Conservation (phyloP, 2,797 vertebrate genomes). For the Galagoides demidoff region DNA sequence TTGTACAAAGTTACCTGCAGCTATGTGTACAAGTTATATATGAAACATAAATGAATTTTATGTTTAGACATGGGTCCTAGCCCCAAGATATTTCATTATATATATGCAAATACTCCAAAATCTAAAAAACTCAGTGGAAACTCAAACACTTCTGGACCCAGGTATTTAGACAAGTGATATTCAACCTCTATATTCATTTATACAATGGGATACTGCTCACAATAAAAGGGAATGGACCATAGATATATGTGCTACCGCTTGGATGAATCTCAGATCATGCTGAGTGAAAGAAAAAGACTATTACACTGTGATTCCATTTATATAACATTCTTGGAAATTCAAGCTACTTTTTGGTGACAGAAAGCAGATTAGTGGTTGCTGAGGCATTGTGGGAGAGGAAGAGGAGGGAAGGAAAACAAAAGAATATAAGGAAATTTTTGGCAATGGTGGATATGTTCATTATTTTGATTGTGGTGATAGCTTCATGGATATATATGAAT, state of each 20-base stretch:
- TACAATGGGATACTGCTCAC: neutral
- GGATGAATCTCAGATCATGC: neutral
- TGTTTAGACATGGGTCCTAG: too few species aligned
- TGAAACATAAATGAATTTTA: too few species aligned
- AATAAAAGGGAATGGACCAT: neutral
- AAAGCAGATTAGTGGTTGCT: neutral
- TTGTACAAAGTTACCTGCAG: too few species aligned
- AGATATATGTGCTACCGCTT: neutral
- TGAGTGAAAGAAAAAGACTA: neutral
- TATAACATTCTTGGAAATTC: neutral
- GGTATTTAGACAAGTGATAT: too few species aligned
- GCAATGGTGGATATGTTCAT: neutral
- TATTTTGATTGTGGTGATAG: neutral
- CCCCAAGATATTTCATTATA: too few species aligned
- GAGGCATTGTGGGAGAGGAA: fast-evolving
- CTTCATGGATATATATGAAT: neutral
- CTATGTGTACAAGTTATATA: too few species aligned
- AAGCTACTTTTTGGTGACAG: neutral
- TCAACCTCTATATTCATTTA: neutral
- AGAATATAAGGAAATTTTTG: neutral
- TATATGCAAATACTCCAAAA: too few species aligned
- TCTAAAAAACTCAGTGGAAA: too few species aligned
- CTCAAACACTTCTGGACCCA: too few species aligned
- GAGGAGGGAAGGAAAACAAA: neutral
- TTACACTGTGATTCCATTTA: neutral